Percentiles rank a stretch among this genome's conserved stretches.
Conservation (phyloP, 2,797 vertebrate genomes). For the Eleutherodactylus coqui region DNA sequence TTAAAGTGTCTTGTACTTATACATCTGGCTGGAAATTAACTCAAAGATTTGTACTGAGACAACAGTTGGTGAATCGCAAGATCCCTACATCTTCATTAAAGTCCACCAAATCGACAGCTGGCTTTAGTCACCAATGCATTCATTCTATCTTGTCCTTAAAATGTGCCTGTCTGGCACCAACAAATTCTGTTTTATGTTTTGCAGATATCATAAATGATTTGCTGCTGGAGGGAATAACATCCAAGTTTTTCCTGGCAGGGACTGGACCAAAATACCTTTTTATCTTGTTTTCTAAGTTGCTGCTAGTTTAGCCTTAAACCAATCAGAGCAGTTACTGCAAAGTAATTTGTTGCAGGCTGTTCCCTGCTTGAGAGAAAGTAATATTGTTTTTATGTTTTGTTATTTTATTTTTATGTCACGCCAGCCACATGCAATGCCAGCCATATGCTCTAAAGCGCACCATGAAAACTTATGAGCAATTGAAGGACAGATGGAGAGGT, state of each 20-base stretch:
- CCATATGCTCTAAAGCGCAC: slow-evolving; percentile 53
- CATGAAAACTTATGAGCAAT: slow-evolving; percentile 52
- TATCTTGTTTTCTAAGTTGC: slow-evolving; percentile 38
- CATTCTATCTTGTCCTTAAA: background rate
- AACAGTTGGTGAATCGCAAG: background rate
- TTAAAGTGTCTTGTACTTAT: too few species aligned
- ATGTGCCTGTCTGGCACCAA: slow-evolving; percentile 4
- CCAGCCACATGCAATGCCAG: slow-evolving; percentile 32
- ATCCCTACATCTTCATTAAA: slow-evolving; percentile 7
- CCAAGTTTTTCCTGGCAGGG: background rate
- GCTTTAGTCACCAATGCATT: slow-evolving; percentile 6
- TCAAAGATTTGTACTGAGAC: background rate
- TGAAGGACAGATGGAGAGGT: slow-evolving; percentile 40
- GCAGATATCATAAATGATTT: slow-evolving; percentile 16
- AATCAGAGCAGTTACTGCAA: slow-evolving; percentile 37
- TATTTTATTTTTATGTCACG: slow-evolving; percentile 59
- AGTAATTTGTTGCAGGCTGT: slow-evolving; percentile 54
- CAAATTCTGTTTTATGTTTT: slow-evolving; percentile 22
- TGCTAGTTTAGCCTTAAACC: slow-evolving; percentile 44
- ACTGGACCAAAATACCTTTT: background rate
- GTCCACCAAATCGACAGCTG: slow-evolving; percentile 2
- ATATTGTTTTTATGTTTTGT: slow-evolving; percentile 61
- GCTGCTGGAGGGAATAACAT: background rate
- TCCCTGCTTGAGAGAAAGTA: slow-evolving; percentile 58
- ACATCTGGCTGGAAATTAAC: background rate